Evolutionary conservation across 2,113 vertebrate genomes (phyloP).

Genomic region (Syngnathoides biaculeatus): DNA sequence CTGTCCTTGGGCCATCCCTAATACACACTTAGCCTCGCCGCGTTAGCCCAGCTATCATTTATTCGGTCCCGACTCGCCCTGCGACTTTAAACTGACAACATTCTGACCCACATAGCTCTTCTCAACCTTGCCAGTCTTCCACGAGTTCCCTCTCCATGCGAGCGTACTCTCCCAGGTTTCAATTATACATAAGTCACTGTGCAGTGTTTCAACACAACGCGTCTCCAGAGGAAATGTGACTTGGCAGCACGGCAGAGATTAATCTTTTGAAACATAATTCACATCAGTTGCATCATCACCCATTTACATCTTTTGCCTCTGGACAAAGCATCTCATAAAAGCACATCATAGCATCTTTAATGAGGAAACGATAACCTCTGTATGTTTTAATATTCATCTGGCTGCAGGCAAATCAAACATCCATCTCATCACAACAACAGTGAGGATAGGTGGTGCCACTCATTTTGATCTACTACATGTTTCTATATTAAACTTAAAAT

Average conservation of each 20-base stretch:
- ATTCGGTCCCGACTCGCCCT: slow-evolving; percentile 60
- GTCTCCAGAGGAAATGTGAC: slow-evolving; percentile 40
- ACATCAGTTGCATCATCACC: slow-evolving; percentile 44
- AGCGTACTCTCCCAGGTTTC: slow-evolving; percentile 41
- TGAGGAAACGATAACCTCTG: slow-evolving; percentile 34
- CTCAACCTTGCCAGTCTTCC: slow-evolving; percentile 53
- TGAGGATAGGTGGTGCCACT: slow-evolving; percentile 26
- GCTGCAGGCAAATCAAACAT: slow-evolving; percentile 26
- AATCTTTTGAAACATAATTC: slow-evolving; percentile 43
- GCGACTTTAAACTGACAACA: slow-evolving; percentile 57
- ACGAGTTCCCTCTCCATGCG: slow-evolving; percentile 46
- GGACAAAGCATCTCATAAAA: slow-evolving; percentile 41
- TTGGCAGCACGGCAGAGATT: slow-evolving; percentile 32
- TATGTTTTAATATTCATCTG: slow-evolving; percentile 26
- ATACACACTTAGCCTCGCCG: slow-evolving; percentile 33
- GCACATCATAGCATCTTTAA: slow-evolving; percentile 45
- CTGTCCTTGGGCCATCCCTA: slow-evolving; percentile 62
- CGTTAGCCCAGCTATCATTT: slow-evolving; percentile 60
- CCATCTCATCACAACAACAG: slow-evolving; percentile 22
- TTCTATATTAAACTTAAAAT: neutral
- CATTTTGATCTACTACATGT: neutral
- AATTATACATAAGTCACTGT: slow-evolving; percentile 43
- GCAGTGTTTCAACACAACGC: slow-evolving; percentile 38
- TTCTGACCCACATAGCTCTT: slow-evolving; percentile 44
- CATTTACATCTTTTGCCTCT: slow-evolving; percentile 54